Evolutionary conservation across 2,888 invertebrate genomes (phyloP).

Genomic region (Adineta ricciae): DNA sequence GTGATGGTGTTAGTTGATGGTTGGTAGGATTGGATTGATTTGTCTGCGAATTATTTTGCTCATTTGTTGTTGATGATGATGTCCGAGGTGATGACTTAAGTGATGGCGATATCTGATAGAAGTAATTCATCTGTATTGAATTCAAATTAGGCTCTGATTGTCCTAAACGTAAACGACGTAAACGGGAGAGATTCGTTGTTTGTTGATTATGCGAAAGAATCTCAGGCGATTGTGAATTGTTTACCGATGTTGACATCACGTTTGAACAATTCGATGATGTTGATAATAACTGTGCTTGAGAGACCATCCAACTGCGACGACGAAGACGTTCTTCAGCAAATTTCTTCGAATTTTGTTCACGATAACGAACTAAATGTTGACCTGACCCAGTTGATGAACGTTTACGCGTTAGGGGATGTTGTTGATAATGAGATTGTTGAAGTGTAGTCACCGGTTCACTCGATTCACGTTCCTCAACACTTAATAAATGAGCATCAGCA

Average conservation of each 20-base stretch:
- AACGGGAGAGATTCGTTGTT: neutral
- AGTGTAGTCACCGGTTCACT: neutral
- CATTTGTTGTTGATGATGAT: neutral
- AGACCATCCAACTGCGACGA: constrained; percentile 9
- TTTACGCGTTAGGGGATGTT: neutral
- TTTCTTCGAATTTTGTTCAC: constrained; percentile 11
- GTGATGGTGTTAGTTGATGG: neutral
- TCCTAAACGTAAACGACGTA: neutral
- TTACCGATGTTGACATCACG: neutral
- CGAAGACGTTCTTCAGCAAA: neutral
- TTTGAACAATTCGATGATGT: neutral
- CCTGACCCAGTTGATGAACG: constrained; percentile 15
- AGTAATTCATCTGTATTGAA: neutral
- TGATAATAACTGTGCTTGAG: neutral
- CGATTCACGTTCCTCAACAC: neutral
- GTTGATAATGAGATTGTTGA: neutral
- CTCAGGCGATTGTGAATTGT: neutral
- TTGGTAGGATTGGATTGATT: neutral
- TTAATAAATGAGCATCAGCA: neutral
- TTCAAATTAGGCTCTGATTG: constrained; percentile 8
- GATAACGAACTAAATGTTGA: constrained; percentile 10
- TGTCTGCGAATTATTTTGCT: neutral
- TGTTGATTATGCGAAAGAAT: neutral
- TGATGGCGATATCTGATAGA: neutral
- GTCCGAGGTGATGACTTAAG: neutral